Conservation (phyloP, 1,140 invertebrate genomes). For the Oryctes rhinoceros region DNA sequence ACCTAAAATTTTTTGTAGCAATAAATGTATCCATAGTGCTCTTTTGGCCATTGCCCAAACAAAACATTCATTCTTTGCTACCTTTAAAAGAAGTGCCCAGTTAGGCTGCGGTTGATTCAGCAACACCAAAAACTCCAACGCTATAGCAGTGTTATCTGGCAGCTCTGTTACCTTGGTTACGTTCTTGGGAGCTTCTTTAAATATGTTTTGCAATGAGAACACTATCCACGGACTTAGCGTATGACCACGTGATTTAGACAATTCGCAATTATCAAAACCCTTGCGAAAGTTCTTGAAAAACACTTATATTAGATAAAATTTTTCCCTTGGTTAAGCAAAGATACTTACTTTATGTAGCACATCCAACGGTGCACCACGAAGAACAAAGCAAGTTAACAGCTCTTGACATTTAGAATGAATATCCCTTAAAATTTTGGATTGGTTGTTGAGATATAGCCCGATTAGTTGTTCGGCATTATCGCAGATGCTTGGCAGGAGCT, state of each 20-base stretch:
- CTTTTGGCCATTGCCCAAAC: too few species aligned
- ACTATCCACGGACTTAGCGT: conserved; percentile 72
- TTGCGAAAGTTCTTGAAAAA: conserved; percentile 65
- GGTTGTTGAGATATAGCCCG: conserved; percentile 65
- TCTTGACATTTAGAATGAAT: conserved; percentile 83
- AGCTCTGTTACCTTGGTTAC: conserved; percentile 63
- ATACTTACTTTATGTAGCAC: conserved; percentile 74
- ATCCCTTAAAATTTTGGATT: conserved; percentile 73
- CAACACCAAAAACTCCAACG: conserved; percentile 74
- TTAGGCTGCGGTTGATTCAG: conserved; percentile 78
- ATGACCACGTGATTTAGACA: conserved; percentile 63
- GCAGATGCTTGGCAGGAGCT: conserved; percentile 72
- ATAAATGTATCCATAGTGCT: too few species aligned
- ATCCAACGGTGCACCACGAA: conserved; percentile 75
- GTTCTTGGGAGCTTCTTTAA: conserved; percentile 62
- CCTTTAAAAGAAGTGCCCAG: conserved; percentile 77
- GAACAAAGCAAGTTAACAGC: conserved; percentile 73
- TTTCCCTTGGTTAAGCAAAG: background rate
- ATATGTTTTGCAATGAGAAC: conserved; percentile 70
- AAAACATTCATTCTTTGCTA: conserved; percentile 52
- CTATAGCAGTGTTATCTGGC: conserved; percentile 66
- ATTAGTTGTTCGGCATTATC: conserved; percentile 69
- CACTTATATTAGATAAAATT: background rate
- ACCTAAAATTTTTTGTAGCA: conserved; percentile 61
- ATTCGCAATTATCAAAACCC: conserved; percentile 65